phyloP scores from a whole-genome alignment of 2,888 invertebrate species.

The Phalera bucephala region DNA sequence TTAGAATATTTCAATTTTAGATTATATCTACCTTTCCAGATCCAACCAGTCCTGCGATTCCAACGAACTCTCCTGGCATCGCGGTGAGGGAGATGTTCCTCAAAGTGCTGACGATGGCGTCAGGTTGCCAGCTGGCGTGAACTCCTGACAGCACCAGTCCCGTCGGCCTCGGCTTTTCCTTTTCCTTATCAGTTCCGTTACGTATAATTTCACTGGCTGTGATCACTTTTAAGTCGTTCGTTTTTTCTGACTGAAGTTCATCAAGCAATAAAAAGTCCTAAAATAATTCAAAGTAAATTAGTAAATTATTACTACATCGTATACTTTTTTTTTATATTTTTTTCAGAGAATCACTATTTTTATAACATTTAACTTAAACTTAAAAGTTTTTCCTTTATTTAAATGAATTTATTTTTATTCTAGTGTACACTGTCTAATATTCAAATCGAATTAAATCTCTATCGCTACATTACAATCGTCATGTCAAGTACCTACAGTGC shows the following conservation, averaged over 20 bases:
- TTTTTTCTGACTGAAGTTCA: conserved; percentile 54
- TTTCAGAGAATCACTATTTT: too few species aligned
- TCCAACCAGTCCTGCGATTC: conserved; percentile 90
- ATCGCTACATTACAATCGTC: too few species aligned
- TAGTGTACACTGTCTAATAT: too few species aligned
- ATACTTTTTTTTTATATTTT: too few species aligned
- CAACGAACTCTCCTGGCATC: conserved; percentile 83
- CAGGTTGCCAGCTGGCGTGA: conserved; percentile 68
- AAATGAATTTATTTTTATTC: too few species aligned
- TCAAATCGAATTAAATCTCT: too few species aligned
- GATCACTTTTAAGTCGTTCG: conserved; percentile 37
- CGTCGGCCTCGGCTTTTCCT: conserved; percentile 45
- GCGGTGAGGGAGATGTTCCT: conserved; percentile 76
- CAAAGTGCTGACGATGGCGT: conserved; percentile 80
- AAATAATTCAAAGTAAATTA: conserved; percentile 20
- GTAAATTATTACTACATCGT: too few species aligned
- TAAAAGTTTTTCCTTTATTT: too few species aligned
- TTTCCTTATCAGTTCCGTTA: conserved; percentile 52
- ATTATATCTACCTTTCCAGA: conserved; percentile 89
- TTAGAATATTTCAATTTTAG: too few species aligned
- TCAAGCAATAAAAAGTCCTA: conserved; percentile 73
- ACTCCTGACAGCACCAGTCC: conserved; percentile 63
- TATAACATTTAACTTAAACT: too few species aligned
- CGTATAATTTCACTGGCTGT: conserved; percentile 38
- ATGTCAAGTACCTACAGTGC: too few species aligned